Conservation (phyloP, 2,113 vertebrate genomes). For the Pyxicephalus adspersus region DNA sequence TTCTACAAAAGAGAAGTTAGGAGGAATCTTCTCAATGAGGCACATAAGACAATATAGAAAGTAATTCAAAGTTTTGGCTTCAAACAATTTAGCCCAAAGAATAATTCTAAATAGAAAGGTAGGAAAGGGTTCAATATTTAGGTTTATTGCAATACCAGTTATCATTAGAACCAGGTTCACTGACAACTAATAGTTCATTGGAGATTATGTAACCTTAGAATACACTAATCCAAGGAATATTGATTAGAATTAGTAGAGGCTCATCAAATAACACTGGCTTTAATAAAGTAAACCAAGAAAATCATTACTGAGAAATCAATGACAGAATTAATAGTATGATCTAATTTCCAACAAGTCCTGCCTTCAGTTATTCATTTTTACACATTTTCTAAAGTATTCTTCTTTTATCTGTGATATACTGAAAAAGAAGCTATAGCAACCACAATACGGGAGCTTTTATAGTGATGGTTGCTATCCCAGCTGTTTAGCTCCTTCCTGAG, state of each 20-base stretch:
- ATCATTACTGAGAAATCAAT: not conserved
- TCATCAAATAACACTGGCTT: not conserved
- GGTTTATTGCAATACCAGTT: not conserved
- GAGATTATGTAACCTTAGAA: not conserved
- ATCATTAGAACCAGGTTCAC: constrained; percentile 1
- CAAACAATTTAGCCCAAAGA: not conserved
- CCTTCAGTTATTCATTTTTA: not conserved
- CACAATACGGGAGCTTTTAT: too few relatives aligned
- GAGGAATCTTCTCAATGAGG: too few relatives aligned
- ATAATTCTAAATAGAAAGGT: too few relatives aligned
- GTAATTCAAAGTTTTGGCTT: too few relatives aligned
- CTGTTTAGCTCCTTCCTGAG: too few relatives aligned
- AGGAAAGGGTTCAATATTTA: not conserved
- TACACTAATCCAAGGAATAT: constrained; percentile 7
- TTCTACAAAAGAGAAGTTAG: too few relatives aligned
- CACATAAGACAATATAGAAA: too few relatives aligned
- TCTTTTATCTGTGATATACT: too few relatives aligned
- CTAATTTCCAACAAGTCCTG: not conserved
- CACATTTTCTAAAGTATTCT: too few relatives aligned
- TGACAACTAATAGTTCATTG: constrained; percentile 14
- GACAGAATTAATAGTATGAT: not conserved
- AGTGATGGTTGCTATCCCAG: too few relatives aligned
- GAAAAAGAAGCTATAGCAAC: too few relatives aligned
- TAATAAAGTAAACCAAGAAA: not conserved
- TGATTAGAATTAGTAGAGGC: not conserved